Evolutionary conservation across 1,140 invertebrate genomes (phyloP).

Genomic region (Pogonomyrmex californicus): DNA sequence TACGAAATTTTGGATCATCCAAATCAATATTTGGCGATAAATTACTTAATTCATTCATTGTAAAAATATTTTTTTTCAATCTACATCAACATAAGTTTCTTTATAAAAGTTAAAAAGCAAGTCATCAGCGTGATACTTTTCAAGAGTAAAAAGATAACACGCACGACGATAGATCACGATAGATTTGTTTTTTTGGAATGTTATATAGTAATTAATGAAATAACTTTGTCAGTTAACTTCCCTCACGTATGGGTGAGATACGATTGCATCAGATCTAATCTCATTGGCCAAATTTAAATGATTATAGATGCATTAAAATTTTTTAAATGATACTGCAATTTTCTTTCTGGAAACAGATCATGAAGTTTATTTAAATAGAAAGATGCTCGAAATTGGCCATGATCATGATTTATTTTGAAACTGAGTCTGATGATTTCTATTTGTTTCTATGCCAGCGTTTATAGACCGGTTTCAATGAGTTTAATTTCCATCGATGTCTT

Average conservation of each 20-base stretch:
- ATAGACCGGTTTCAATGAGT: too few species aligned
- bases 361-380: too few species aligned
- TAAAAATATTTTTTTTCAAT: background rate
- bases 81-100: constrained; percentile 1
- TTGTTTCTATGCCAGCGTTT: too few species aligned
- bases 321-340: too few species aligned
- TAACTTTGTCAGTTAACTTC: background rate
- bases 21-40: constrained; percentile 83
- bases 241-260: background rate
- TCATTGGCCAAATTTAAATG: background rate
- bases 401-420: too few species aligned
- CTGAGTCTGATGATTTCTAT: too few species aligned
- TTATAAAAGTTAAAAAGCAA: background rate
- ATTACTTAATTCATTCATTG: constrained; percentile 64
- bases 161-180: background rate
- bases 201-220: constrained; percentile 15
- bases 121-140: background rate
- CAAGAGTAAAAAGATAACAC: background rate
- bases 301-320: too few species aligned
- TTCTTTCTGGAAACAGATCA: too few species aligned
- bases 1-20: constrained; percentile 92
- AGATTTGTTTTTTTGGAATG: background rate
- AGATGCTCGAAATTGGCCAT: too few species aligned
- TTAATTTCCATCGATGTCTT: too few species aligned
- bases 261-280: background rate